These are phyloP conservation scores for Lathronympha strigana DNA, from an alignment of 2,888 invertebrate species.

Conservation along the genomic window DNA sequence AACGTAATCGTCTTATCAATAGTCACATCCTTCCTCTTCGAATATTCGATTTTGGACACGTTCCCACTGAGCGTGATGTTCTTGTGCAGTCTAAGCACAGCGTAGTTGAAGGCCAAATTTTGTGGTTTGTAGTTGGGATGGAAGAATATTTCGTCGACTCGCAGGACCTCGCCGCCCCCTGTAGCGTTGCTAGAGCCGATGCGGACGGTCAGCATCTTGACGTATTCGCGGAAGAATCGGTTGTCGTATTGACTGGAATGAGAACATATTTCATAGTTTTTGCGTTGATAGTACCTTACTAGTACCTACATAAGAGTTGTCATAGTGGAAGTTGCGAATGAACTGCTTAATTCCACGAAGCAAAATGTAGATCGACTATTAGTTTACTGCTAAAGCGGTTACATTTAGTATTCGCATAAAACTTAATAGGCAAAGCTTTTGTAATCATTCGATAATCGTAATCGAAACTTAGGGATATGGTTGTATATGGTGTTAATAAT, in stretches of 20 bases:
- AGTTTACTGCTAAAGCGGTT: too few species aligned
- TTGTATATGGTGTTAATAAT: too few species aligned
- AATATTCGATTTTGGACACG: slow-evolving; percentile 54
- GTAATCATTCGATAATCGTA: too few species aligned
- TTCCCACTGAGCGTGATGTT: slow-evolving; percentile 58
- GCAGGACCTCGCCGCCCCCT: slow-evolving; percentile 63
- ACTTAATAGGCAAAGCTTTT: too few species aligned
- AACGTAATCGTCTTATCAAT: slow-evolving; percentile 64
- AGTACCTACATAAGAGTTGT: too few species aligned
- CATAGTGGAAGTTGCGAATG: too few species aligned
- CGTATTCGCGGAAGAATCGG: slow-evolving; percentile 76
- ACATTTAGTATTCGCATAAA: too few species aligned
- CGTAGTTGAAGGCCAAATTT: slow-evolving; percentile 72
- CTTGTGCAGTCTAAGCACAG: slow-evolving; percentile 65
- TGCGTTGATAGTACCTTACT: too few species aligned
- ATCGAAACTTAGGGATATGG: too few species aligned
- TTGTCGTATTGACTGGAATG: slow-evolving; percentile 74
- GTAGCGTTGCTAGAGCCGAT: slow-evolving; percentile 74
- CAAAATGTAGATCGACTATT: too few species aligned
- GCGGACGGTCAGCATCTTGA: slow-evolving; percentile 72
- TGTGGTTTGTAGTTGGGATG: slow-evolving; percentile 78
- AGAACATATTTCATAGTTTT: too few species aligned
- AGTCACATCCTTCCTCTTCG: slow-evolving; percentile 57
- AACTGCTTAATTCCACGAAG: too few species aligned
- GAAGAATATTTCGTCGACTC: slow-evolving; percentile 71